Conservation (phyloP, 2,888 invertebrate species). For the Ectropis crepuscularia region DNA sequence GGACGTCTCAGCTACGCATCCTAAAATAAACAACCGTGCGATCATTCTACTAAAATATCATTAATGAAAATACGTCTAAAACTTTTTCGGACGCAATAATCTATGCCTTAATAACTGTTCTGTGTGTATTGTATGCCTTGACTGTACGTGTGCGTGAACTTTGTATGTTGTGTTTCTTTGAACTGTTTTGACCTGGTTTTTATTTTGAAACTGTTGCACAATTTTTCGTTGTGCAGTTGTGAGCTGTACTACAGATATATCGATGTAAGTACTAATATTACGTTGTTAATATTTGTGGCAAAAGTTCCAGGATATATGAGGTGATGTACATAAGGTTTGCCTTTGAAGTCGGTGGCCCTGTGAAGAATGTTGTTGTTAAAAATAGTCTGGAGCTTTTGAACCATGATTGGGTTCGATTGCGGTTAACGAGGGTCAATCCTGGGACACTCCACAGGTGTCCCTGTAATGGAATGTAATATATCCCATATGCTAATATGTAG, state of each 20-base stretch:
- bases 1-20: slow-evolving; percentile 48
- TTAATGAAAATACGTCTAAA: slow-evolving; percentile 63
- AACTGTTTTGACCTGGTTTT: slow-evolving; percentile 68
- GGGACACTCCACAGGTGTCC: slow-evolving; percentile 13
- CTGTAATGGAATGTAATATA: not conserved
- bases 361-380: slow-evolving; percentile 24
- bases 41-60: slow-evolving; percentile 55
- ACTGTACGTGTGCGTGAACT: slow-evolving; percentile 43
- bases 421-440: slow-evolving; percentile 6
- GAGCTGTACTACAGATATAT: slow-evolving; percentile 44
- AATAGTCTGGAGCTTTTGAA: slow-evolving; percentile 19
- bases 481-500: not conserved
- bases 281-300: not conserved
- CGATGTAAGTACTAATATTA: slow-evolving; percentile 49
- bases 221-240: slow-evolving; percentile 50
- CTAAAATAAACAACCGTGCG: slow-evolving; percentile 47
- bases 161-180: slow-evolving; percentile 48
- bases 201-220: slow-evolving; percentile 73
- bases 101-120: slow-evolving; percentile 50
- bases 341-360: slow-evolving; percentile 17
- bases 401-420: slow-evolving; percentile 20
- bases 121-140: slow-evolving; percentile 45
- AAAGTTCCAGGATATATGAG: not conserved
- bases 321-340: not conserved
- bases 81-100: slow-evolving; percentile 51